These are phyloP conservation scores for Drosophila triauraria DNA, from an alignment of 1,140 invertebrate species.

Conservation along the genomic window DNA sequence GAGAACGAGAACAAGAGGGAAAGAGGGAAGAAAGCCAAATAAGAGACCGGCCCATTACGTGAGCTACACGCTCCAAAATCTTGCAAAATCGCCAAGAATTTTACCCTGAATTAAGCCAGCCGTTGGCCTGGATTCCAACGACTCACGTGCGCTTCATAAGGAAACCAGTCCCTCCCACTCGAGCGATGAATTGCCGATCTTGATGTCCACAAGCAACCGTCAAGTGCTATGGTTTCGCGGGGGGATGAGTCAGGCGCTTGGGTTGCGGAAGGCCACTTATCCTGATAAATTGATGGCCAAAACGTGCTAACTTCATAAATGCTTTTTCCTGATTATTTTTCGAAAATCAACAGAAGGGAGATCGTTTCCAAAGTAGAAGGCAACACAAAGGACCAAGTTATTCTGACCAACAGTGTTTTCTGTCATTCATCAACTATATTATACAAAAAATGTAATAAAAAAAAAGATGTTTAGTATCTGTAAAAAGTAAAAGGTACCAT, in stretches of 20 bases:
- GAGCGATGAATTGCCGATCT: conserved; percentile 19
- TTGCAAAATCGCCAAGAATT: conserved; percentile 39
- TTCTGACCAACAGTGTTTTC: not conserved
- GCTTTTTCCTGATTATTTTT: not conserved
- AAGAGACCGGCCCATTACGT: conserved; percentile 57
- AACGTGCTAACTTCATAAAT: conserved; percentile 6
- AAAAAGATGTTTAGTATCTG: too few relatives aligned
- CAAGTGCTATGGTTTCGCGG: not conserved
- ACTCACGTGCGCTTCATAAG: conserved; percentile 47
- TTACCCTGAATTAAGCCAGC: conserved; percentile 20
- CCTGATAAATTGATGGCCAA: conserved; percentile 10
- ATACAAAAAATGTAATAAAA: not conserved
- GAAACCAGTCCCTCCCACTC: conserved; percentile 23
- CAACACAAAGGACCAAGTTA: not conserved
- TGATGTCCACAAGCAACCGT: not conserved
- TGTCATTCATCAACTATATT: too few relatives aligned
- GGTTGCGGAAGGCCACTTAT: conserved; percentile 19
- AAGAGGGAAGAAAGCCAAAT: conserved; percentile 26
- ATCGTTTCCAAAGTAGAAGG: not conserved
- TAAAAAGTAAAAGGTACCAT: not conserved
- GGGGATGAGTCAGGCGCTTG: conserved; percentile 6
- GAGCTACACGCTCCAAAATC: conserved; percentile 70
- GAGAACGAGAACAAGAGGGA: conserved; percentile 18
- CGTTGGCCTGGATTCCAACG: conserved; percentile 54
- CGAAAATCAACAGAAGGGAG: not conserved